Base-by-base conservation (phyloP, 2,113 vertebrate genomes). In the Barbus barbus region DNA sequence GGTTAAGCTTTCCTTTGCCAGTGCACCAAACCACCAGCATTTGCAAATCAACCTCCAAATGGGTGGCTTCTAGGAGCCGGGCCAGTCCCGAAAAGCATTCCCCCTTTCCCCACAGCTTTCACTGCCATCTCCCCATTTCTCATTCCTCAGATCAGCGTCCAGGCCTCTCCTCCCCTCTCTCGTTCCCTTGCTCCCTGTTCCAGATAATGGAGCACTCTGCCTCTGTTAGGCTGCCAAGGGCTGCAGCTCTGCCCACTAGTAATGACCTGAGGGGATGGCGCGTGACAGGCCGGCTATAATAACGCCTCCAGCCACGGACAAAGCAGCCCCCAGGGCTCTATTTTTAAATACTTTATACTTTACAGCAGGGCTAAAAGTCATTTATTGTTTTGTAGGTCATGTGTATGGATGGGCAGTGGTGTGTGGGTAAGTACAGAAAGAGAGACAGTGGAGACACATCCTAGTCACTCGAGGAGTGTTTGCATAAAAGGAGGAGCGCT, bases 261-360 rank as follows among this genome's bases (percentile, higher is more conserved):
- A 94, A 95, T 95, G 93, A 95, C 94, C 93, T 92, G 89, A 93
- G 94, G 94, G 94, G 92, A 91, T 91, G 92, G 92, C 93, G 93
- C 91, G 89, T 93, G 93, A 95, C 94, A 94, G 93, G 92, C 90
- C 80, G 91, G 91, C 93, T 94, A 91, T 93, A 95, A 95, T 94
- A 94, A 94, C 90, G 93, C 94, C 93, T 94, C 90, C 89, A 94
- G 94, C 92, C 92, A 92, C 69, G 90, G 94, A 93, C 94, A 94
- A 94, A 94, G 93, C 92, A 94, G 92, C 92, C 94, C 94, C 94
- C 56, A 75, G 94, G 94, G 94, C 92, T 95, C 93, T 91, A 92
- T 95, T 94, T 95, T 95, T 94, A 94, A 95, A 94, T 94, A 94
- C 93, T 94, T 95, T 93, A 94, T 95, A 93, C 92, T 91, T 95